Conservation (phyloP, 2,888 invertebrate genomes). For the Folsomia candida region DNA sequence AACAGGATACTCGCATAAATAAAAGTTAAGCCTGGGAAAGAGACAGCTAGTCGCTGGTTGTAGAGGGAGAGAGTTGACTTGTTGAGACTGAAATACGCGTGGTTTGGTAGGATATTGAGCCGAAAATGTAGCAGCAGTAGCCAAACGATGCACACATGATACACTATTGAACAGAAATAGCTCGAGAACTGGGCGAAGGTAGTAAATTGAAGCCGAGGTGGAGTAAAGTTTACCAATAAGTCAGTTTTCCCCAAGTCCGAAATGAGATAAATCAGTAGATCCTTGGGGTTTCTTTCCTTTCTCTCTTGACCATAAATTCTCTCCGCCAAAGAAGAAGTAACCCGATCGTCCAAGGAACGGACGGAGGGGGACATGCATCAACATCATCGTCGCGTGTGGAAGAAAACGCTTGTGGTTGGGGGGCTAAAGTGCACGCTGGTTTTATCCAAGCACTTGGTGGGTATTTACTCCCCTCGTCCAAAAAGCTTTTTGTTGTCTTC, state of each 20-base stretch:
- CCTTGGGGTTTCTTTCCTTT: conserved; percentile 33
- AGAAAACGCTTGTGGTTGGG: too few relatives aligned
- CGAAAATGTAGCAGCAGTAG: too few relatives aligned
- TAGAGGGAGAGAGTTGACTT: conserved; percentile 19
- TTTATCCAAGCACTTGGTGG: too few relatives aligned
- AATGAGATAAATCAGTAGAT: conserved; percentile 45
- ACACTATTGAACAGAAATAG: neutral
- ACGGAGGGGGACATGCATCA: too few relatives aligned
- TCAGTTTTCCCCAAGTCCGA: conserved; percentile 27
- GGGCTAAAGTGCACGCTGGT: too few relatives aligned
- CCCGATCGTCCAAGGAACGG: too few relatives aligned
- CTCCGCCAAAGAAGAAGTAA: too few relatives aligned
- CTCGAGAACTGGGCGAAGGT: conserved; percentile 7
- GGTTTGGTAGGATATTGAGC: too few relatives aligned
- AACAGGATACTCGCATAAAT: conserved; percentile 11
- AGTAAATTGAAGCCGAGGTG: conserved; percentile 14
- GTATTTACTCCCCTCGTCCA: too few relatives aligned
- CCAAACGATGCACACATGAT: too few relatives aligned
- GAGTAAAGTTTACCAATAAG: conserved; percentile 37
- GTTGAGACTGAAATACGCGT: conserved; percentile 11
- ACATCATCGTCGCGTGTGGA: too few relatives aligned
- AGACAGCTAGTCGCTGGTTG: conserved; percentile 16
- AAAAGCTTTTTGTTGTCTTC: neutral
- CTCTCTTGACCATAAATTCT: conserved; percentile 44
- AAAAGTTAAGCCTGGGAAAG: conserved; percentile 11